A percentile compares a stretch with the other conserved stretches of the same genome.
These are phyloP conservation scores for Natrix natrix DNA, from an alignment of 2,797 vertebrate genomes.

Conservation along the genomic window DNA sequence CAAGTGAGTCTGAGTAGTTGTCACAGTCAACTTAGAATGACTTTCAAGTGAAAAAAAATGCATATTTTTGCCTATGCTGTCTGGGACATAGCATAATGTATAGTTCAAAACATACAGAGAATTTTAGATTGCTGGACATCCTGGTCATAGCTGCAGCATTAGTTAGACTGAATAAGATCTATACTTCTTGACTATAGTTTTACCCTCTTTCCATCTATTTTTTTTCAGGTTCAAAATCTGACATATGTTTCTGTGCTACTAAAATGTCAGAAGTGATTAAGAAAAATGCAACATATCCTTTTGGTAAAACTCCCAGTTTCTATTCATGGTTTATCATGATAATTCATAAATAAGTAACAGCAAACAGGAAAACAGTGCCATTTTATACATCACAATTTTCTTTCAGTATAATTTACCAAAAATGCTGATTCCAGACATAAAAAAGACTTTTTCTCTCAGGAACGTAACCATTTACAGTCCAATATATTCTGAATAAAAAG, in stretches of 20 bases:
- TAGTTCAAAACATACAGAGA: not conserved
- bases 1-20: not conserved
- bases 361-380: not conserved
- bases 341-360: not conserved
- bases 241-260: not conserved
- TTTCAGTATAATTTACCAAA: not conserved
- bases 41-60: not conserved
- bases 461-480: not conserved
- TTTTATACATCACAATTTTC: not conserved
- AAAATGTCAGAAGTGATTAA: not conserved
- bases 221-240: not conserved
- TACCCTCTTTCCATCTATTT: not conserved
- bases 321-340: not conserved
- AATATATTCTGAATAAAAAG: not conserved
- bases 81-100: not conserved
- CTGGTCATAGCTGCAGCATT: not conserved
- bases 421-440: not conserved
- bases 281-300: not conserved
- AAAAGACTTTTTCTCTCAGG: not conserved
- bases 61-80: not conserved
- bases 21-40: not conserved
- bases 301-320: not conserved
- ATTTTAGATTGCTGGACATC: not conserved
- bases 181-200: not conserved
- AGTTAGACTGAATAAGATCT: not conserved